Evolutionary conservation across 2,113 vertebrate genomes (phyloP).

Genomic region (Piaya cayana): DNA sequence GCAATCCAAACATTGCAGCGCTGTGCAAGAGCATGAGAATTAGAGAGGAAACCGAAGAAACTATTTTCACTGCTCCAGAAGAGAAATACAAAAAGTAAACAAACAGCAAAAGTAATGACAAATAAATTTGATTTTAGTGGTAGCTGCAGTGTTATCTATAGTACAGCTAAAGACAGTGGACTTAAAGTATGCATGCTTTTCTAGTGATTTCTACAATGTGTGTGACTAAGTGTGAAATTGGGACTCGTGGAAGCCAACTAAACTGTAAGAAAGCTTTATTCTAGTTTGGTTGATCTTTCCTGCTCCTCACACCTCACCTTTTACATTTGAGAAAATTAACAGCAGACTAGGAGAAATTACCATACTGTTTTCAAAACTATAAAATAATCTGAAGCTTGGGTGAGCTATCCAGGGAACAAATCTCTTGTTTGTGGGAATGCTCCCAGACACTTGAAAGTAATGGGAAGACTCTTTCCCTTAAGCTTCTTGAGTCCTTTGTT

Average conservation of each 20-base stretch:
- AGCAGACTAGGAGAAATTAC: not conserved
- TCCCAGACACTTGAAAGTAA: not conserved
- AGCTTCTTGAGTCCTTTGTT: not conserved
- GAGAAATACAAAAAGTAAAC: constrained; percentile 5
- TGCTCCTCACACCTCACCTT: not conserved
- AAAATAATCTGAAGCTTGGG: not conserved
- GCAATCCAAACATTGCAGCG: constrained; percentile 53
- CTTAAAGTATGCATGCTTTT: not conserved
- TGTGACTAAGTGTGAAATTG: not conserved
- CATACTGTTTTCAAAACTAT: not conserved
- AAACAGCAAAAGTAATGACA: not conserved
- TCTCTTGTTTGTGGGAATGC: not conserved
- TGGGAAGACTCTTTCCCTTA: not conserved
- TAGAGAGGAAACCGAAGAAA: constrained; percentile 11
- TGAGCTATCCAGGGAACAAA: not conserved
- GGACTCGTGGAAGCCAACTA: not conserved
- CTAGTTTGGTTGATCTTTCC: not conserved
- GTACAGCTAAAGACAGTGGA: not conserved
- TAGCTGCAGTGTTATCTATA: not conserved
- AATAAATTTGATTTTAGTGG: not conserved
- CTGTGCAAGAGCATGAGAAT: constrained; percentile 56
- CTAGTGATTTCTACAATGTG: not conserved
- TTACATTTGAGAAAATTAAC: not conserved
- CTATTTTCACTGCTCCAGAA: constrained; percentile 36
- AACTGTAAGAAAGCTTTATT: not conserved